Evolutionary conservation across 2,797 vertebrate genomes (phyloP).

Genomic region (Liparis tanakae): DNA sequence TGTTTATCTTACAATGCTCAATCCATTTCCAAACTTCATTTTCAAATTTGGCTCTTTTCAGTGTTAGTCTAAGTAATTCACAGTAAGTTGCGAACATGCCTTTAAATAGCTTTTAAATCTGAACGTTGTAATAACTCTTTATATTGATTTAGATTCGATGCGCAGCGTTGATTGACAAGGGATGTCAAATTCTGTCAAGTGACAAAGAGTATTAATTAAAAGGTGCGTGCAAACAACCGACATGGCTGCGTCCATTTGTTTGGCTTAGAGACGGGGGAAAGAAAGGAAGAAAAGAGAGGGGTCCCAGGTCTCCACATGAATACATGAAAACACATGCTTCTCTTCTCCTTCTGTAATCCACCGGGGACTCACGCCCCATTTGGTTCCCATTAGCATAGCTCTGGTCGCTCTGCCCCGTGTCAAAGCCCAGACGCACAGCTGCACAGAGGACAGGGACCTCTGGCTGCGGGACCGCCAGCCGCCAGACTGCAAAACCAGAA

Average conservation of each 20-base stretch:
- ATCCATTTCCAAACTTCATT: conserved; percentile 42
- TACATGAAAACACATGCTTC: conserved; percentile 81
- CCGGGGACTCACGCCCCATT: conserved; percentile 82
- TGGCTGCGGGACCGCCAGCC: conserved; percentile 72
- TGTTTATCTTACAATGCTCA: conserved; percentile 48
- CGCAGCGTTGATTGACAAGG: conserved; percentile 29
- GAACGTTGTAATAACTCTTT: conserved; percentile 35
- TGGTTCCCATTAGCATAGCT: conserved; percentile 84
- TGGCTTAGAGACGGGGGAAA: conserved; percentile 52
- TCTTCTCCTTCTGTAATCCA: conserved; percentile 78
- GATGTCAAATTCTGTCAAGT: conserved; percentile 32
- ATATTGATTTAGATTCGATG: conserved; percentile 26
- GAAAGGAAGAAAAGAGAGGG: conserved; percentile 44
- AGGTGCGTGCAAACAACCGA: conserved; percentile 64
- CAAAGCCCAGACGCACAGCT: conserved; percentile 81
- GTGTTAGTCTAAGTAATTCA: conserved; percentile 33
- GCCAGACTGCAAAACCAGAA: conserved; percentile 66
- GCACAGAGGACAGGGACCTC: conserved; percentile 81
- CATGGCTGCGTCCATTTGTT: conserved; percentile 61
- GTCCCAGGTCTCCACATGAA: conserved; percentile 72
- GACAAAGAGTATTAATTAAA: conserved; percentile 38
- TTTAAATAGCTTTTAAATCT: conserved; percentile 31
- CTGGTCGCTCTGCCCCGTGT: conserved; percentile 80
- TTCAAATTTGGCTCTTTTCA: conserved; percentile 28
- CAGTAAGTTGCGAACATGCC: conserved; percentile 19